Evolutionary conservation across 2,797 vertebrate genomes (phyloP), one percentile per base, ranked within the genome.

Genomic region (Micrastur ruficollis): DNA sequence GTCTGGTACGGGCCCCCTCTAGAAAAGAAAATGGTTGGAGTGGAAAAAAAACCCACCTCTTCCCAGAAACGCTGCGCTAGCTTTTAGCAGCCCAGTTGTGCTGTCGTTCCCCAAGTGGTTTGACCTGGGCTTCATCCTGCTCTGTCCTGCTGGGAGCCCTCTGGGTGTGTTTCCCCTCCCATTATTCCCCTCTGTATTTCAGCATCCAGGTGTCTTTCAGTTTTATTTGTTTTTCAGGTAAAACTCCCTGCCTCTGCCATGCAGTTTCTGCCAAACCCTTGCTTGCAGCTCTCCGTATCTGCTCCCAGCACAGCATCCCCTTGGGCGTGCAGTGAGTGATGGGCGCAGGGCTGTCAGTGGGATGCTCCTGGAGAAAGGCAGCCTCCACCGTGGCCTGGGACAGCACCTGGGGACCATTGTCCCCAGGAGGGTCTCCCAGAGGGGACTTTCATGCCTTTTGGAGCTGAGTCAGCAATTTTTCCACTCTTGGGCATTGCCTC

Each of bases 401-500:
- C 86, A 55, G 73, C 27, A 5, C 25, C 12, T 72, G n/a, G 56
- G 87, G 47, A 3, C 59, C 5, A 1, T 9, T 61, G 27, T 42
- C 53, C 58, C 53, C 50, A 38, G 62, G 31, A 74, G 11, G 31
- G 6, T 34, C 22, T 76, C 59, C 49, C 81, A 58, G 21, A 29
- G 46, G 40, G 46, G 4, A 15, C 5, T 78, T 59, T 38, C 34
- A 6, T 1, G 7, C 22, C 38, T 79, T 66, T 47, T 36, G 44
- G 68, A 50, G 91, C 73, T 4, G 29, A 52, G 42, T 40, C 56
- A 52, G 56, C 42, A 32, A 11, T 46, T 90, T 46, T 21, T 78
- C 31, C 16, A 0, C 21, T 25, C 29, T 31, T 4, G 2, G 34
- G 15, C 1, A 0, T 58, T 73, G 21, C 46, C 49, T 22, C 1